Base-by-base conservation (phyloP, 2,888 invertebrate genomes). In the Eupithecia vulgata region DNA sequence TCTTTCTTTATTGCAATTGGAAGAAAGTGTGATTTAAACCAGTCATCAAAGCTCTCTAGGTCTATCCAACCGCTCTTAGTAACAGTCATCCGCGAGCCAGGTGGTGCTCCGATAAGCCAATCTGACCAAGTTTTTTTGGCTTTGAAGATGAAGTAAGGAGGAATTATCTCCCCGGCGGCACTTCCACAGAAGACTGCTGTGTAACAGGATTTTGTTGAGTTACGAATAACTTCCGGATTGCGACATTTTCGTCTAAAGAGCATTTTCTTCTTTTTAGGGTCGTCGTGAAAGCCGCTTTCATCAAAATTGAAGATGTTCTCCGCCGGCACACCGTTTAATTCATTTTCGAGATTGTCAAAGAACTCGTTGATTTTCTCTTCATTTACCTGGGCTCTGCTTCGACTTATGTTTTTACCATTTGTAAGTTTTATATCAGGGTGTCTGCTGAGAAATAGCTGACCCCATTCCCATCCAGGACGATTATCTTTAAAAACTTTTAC, bases 131-230 rank as follows among this genome's bases (percentile, higher is more conserved):
- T 62, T 34, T 79, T 75, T 72, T 79, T 78, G 30, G 74, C 79
- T 77, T 82, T 81, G 59, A 77, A 48, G n/a, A 48, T 48, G 48
- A 48, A 48, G n/a, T 48, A 48, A 8, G 48, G 48, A 48, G 48
- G 77, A 5, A 81, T 37, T 21, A 76, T 48, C 68, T 80, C 79
- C 6, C 80, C 80, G 13, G 70, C 72, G 61, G 81, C 82, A 48
- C n/a, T n/a, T 8, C 48, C 74, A 71, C 78, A 79, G 73, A 83
- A 82, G 7, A 81, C 74, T 40, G 71, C 57, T 30, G 82, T 79
- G 65, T 74, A 80, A 67, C 79, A 81, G 1, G 80, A 81, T 77
- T 82, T 83, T 10, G 80, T 81, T 13, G 77, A 71, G 67, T 81
- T 83, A 21, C 73, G 71, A 45, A 82, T 80, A 0, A 78, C 72